phyloP scores from a whole-genome alignment of 2,888 invertebrate genomes.

The Epsilonema sp. region DNA sequence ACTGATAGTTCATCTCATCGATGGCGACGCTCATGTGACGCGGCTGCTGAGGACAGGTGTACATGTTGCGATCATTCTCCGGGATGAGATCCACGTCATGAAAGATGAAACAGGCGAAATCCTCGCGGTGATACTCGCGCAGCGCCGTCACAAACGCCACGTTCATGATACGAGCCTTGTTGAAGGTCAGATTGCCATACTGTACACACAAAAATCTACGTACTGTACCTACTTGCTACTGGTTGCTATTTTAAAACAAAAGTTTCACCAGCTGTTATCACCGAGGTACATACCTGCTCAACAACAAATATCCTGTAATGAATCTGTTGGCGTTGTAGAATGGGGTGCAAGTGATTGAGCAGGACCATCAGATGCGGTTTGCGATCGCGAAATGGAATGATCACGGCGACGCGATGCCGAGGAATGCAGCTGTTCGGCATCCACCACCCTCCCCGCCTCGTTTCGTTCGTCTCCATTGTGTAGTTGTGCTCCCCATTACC shows the following conservation, averaged over 20 bases:
- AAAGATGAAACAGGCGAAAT: conserved; percentile 26
- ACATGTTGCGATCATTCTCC: conserved; percentile 12
- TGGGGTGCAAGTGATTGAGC: conserved; percentile 10
- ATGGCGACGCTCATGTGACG: conserved; percentile 13
- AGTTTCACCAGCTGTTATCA: background rate
- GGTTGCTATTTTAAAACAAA: no score
- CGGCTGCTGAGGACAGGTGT: conserved; percentile 13
- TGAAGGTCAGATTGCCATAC: conserved; percentile 29
- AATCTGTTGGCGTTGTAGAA: conserved; percentile 10
- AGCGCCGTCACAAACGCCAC: conserved; percentile 26
- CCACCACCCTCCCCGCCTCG: conserved; percentile 9
- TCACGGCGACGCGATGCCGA: conserved; percentile 17
- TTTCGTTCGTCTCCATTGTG: conserved; percentile 2
- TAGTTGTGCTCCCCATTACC: conserved; percentile 5
- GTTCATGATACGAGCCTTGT: conserved; percentile 30
- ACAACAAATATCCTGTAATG: conserved; percentile 11
- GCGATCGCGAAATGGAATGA: conserved; percentile 16
- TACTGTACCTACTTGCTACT: no score
- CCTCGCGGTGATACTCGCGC: conserved; percentile 13
- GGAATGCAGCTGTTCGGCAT: conserved; percentile 13
- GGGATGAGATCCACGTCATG: conserved; percentile 28
- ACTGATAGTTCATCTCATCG: conserved; percentile 13
- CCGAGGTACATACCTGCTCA: conserved; percentile 13
- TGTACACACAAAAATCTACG: no score
- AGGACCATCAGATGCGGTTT: conserved; percentile 9